Conservation (phyloP, 2,888 invertebrate species). For the Eubasilissa splendida region DNA sequence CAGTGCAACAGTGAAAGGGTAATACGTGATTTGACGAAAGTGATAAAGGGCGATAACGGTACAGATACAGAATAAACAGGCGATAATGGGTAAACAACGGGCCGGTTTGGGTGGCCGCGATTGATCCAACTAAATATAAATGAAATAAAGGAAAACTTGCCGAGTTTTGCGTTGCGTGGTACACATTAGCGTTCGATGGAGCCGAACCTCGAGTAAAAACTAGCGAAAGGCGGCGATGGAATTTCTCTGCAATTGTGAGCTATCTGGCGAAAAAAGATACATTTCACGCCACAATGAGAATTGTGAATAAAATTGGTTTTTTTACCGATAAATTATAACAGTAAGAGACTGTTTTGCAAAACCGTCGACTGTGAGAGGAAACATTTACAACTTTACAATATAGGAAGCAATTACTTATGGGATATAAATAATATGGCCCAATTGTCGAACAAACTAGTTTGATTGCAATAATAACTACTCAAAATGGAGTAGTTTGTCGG, state of each 20-base stretch:
- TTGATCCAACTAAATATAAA: not conserved
- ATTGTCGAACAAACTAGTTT: too few species aligned
- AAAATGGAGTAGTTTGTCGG: too few species aligned
- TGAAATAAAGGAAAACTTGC: conserved; percentile 1
- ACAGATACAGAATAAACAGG: not conserved
- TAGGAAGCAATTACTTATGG: not conserved
- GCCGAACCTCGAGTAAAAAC: conserved; percentile 41
- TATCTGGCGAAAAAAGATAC: conserved; percentile 12
- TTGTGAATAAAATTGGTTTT: conserved; percentile 9
- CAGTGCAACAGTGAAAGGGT: not conserved
- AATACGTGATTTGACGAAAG: not conserved
- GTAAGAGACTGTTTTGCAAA: too few species aligned
- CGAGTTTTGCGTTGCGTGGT: conserved; percentile 38
- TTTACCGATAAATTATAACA: too few species aligned
- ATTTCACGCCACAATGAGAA: conserved; percentile 6
- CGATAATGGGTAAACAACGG: conserved; percentile 6
- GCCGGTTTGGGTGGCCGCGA: too few species aligned
- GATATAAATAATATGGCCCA: not conserved
- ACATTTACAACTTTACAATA: too few species aligned
- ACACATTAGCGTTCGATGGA: conserved; percentile 31
- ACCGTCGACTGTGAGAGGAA: too few species aligned
- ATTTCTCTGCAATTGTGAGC: conserved; percentile 16
- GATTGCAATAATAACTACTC: too few species aligned
- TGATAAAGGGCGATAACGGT: not conserved
- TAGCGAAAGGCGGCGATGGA: conserved; percentile 30